Conservation (phyloP, 2,888 invertebrate species). For the Meghimatium bilineatum region DNA sequence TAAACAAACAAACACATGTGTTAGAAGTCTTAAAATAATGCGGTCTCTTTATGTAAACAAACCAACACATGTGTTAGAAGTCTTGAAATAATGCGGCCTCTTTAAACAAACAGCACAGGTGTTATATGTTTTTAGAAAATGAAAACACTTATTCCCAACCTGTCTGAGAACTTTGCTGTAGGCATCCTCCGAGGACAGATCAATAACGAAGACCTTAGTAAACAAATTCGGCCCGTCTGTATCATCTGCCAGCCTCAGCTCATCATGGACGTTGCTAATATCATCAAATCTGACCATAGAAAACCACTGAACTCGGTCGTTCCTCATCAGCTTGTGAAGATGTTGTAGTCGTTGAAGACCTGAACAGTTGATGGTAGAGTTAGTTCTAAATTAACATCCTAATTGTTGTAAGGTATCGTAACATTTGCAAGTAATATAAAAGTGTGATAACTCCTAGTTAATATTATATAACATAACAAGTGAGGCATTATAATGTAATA, state of each 20-base stretch:
- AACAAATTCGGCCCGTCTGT: constrained; percentile 54
- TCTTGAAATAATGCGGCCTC: no score
- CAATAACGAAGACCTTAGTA: constrained; percentile 65
- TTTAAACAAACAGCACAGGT: no score
- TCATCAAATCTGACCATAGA: constrained; percentile 54
- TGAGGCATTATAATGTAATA: no score
- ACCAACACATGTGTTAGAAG: no score
- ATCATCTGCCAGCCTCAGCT: constrained; percentile 63
- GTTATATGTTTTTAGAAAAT: no score
- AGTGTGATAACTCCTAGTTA: no score
- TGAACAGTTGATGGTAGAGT: constrained; percentile 9
- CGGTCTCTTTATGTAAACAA: no score
- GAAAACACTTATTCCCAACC: constrained; percentile 55
- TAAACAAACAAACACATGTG: no score
- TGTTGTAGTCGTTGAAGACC: constrained; percentile 54
- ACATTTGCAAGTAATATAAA: no score
- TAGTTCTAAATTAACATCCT: background rate
- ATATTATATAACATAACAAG: no score
- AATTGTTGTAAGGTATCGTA: no score
- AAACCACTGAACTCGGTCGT: constrained; percentile 53
- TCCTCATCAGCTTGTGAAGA: constrained; percentile 52
- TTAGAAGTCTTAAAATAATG: no score
- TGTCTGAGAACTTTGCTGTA: constrained; percentile 65
- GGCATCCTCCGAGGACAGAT: constrained; percentile 65
- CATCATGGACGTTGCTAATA: constrained; percentile 64